Base-by-base conservation (phyloP, 2,797 vertebrate species). In the Ataeniobius toweri region DNA sequence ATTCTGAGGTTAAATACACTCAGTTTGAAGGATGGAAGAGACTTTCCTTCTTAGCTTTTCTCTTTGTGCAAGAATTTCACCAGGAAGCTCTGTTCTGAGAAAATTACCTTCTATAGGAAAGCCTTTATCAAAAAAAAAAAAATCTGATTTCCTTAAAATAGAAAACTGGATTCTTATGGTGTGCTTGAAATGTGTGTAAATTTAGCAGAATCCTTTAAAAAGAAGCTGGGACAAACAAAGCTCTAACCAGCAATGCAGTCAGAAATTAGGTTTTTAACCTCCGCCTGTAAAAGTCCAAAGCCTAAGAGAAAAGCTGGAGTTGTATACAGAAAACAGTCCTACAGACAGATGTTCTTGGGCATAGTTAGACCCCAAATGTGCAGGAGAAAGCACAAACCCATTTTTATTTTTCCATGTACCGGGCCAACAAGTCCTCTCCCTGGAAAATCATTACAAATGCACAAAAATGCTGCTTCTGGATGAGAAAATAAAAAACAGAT, bases 271-370 rank as follows among this genome's bases (percentile, higher is more conserved):
- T 73, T 48, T 69, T 63, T 81, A 87, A 83, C 73, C 74, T 50
- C 74, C 5, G 65, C 55, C 74, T 41, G 81, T 87, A 88, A 85
- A 55, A 26, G 10, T 28, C 10, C 58, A 14, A 28, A 85, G 67
- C 83, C 70, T 80, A 58, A 75, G 83, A 85, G 89, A 90, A 88
- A 87, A 89, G 86, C 91, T 87, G 73, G 83, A 61, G 85, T 84
- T 71, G 80, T 80, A 69, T 44, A 71, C 71, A 84, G 86, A 84
- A 83, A 90, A 81, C 88, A 85, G 83, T 74, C 70, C 71, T 69
- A 50, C 76, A 80, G 84, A 89, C 91, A 91, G 83, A 89, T 93
- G 91, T 81, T 87, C 71, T 84, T 87, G 83, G 77, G 67, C 71
- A 67, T 0, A 67, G 77, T 74, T 55, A 58, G 71, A 81, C 89